A percentile compares a stretch with the other conserved stretches of the same genome.
Conservation (phyloP, 2,888 invertebrate species). For the Rotaria socialis region DNA sequence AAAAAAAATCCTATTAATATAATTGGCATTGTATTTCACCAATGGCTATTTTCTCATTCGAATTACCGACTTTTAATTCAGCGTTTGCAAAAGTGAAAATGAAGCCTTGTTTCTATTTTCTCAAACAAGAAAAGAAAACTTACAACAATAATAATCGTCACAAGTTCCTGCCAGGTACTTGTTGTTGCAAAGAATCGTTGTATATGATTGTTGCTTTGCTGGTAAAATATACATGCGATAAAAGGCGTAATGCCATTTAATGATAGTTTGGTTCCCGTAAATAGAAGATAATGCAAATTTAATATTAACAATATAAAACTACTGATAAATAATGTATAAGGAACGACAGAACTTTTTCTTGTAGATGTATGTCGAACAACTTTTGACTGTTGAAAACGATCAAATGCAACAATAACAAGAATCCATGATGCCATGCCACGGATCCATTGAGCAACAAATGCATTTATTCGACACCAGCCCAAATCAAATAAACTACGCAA, state of each 20-base stretch:
- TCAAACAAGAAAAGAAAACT: background rate
- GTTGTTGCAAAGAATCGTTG: background rate
- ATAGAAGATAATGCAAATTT: conserved; percentile 18
- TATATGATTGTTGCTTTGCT: background rate
- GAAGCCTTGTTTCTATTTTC: too few species aligned
- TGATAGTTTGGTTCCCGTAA: background rate
- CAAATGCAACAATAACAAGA: conserved; percentile 14
- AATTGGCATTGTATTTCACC: background rate
- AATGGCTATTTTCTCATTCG: too few species aligned
- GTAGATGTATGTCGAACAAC: background rate
- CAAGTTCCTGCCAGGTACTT: background rate
- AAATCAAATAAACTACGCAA: background rate
- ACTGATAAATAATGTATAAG: background rate
- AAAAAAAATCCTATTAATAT: background rate
- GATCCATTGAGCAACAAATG: conserved; percentile 11
- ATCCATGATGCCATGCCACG: background rate
- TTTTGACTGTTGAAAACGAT: background rate
- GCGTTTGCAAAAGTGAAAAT: background rate
- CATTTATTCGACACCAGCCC: conserved; percentile 10
- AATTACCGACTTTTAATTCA: too few species aligned
- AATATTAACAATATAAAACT: background rate
- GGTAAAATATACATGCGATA: conserved; percentile 7
- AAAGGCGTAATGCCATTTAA: too few species aligned
- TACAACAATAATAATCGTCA: conserved; percentile 29
- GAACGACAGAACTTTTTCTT: background rate